A percentile compares a stretch with the other conserved stretches of the same genome.
phyloP scores from a whole-genome alignment of 53 echinoderm and acorn worm species.

The Paracentrotus lividus region DNA sequence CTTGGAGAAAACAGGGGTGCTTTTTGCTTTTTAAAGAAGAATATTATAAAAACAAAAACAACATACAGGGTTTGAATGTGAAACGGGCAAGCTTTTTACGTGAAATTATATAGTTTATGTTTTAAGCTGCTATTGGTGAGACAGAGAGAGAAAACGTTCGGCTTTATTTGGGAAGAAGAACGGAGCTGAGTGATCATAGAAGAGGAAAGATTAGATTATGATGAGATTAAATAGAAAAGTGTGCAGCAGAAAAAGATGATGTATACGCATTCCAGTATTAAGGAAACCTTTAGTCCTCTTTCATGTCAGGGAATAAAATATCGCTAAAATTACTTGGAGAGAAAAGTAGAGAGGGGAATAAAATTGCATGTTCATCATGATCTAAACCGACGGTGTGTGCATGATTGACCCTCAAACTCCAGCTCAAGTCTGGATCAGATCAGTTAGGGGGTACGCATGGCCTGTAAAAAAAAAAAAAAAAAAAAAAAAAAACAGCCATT shows the following conservation, averaged over 20 bases:
- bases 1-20: conserved; percentile 46
- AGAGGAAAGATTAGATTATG: not conserved
- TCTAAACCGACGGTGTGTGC: too few species aligned
- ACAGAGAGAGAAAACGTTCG: not conserved
- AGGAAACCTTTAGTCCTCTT: not conserved
- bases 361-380: too few species aligned
- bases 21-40: conserved; percentile 47
- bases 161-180: not conserved
- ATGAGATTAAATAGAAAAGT: not conserved
- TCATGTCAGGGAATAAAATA: not conserved
- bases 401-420: too few species aligned
- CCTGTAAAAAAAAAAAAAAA: too few species aligned
- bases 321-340: too few species aligned
- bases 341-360: too few species aligned
- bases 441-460: too few species aligned
- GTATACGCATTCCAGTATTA: not conserved
- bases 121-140: conserved; percentile 33
- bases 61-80: conserved; percentile 54
- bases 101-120: conserved; percentile 15
- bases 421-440: too few species aligned
- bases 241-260: not conserved
- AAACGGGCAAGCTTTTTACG: conserved; percentile 39
- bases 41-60: not conserved
- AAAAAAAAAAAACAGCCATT: too few species aligned
- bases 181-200: not conserved